Percentiles rank a stretch among this genome's conserved stretches.
These are phyloP conservation scores for Celastrina argiolus DNA, from an alignment of 2,888 invertebrate species.

Conservation along the genomic window DNA sequence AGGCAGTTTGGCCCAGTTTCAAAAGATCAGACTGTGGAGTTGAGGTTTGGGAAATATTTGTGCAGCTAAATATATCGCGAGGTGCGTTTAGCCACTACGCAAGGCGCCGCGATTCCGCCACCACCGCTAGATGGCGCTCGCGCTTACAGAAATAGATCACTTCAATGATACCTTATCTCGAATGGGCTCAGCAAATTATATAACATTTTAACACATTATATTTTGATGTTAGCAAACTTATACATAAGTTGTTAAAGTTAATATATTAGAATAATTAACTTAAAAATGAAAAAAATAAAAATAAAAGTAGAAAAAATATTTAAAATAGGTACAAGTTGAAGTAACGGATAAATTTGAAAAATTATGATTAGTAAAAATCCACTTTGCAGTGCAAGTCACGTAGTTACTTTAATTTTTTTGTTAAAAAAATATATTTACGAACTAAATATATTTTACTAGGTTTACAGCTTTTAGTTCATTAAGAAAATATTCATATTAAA, in stretches of 20 bases:
- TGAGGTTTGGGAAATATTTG: conserved; percentile 72
- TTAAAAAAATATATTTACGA: too few species aligned
- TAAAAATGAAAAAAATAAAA: neutral
- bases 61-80: conserved; percentile 68
- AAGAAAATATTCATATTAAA: too few species aligned
- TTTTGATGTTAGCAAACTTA: neutral
- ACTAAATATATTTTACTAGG: too few species aligned
- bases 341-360: too few species aligned
- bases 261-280: neutral
- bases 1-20: conserved; percentile 76
- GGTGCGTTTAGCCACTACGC: conserved; percentile 37
- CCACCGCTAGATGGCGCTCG: conserved; percentile 28
- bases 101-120: conserved; percentile 35
- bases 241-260: neutral
- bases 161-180: conserved; percentile 35
- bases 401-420: too few species aligned
- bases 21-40: conserved; percentile 72
- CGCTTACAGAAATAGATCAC: conserved; percentile 54
- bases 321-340: too few species aligned
- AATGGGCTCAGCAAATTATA: conserved; percentile 1
- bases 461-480: too few species aligned
- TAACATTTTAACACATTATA: conserved; percentile 33
- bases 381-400: too few species aligned
- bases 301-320: too few species aligned
- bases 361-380: too few species aligned